Evolutionary conservation across 2,797 vertebrate species (phyloP).

Genomic region (Brachymystax lenok): DNA sequence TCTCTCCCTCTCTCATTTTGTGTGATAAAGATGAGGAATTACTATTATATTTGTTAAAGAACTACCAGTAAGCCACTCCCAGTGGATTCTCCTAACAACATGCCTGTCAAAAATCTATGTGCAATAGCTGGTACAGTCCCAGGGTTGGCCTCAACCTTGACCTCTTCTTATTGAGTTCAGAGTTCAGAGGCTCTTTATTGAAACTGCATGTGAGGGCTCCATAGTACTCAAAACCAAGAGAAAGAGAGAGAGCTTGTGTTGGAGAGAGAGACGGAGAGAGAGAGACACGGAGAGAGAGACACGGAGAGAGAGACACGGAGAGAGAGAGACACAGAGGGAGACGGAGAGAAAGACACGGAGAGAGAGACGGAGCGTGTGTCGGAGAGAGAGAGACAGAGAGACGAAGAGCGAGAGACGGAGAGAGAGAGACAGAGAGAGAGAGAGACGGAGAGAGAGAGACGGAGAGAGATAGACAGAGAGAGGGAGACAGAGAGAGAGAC

Average conservation of each 20-base stretch:
- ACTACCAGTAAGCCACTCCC: conserved; percentile 32
- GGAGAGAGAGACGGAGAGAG: background rate
- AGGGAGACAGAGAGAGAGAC: no score
- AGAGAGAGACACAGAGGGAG: no score
- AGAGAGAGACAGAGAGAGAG: no score
- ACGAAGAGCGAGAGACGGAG: no score
- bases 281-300: background rate
- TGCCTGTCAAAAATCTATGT: conserved; percentile 4
- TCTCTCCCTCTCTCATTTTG: background rate
- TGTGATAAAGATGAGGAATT: conserved; percentile 32
- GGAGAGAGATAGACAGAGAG: no score
- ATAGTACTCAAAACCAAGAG: conserved; percentile 8
- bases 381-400: no score
- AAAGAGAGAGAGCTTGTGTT: background rate
- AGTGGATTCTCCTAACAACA: conserved; percentile 30
- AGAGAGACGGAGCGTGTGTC: no score
- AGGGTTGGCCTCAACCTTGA: background rate
- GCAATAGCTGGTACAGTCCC: background rate
- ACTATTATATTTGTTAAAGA: conserved; percentile 18
- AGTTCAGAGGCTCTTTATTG: conserved; percentile 28
- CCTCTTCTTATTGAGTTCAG: background rate
- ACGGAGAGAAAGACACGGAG: no score
- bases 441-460: no score
- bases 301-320: background rate
- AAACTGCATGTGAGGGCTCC: conserved; percentile 32